Percentiles rank a stretch among this genome's conserved stretches.
Evolutionary conservation across 2,797 vertebrate species (phyloP).

Genomic region (Silurus lanzhouensis): DNA sequence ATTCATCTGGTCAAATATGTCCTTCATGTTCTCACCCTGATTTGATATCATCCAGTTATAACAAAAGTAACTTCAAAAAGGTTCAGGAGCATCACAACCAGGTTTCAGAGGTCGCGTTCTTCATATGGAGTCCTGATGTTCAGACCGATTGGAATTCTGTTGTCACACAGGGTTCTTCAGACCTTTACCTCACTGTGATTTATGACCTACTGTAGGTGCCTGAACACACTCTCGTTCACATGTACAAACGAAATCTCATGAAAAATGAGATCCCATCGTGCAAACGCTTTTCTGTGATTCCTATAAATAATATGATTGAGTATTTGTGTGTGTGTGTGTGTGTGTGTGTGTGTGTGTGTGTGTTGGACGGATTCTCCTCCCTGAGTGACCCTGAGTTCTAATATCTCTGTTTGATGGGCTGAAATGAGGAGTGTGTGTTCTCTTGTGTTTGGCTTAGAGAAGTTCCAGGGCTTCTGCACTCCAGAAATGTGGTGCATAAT

Average conservation of each 20-base stretch:
- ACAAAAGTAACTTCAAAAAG: not conserved
- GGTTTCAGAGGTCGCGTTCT: not conserved
- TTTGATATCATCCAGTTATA: not conserved
- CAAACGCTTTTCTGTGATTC: not conserved
- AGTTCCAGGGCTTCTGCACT: not conserved
- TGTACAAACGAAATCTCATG: not conserved
- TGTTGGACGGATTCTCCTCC: not conserved
- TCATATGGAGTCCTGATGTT: constrained; percentile 4
- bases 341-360: not conserved
- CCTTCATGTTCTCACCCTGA: not conserved
- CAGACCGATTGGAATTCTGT: constrained; percentile 25
- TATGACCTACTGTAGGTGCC: not conserved
- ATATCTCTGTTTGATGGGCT: constrained; percentile 19
- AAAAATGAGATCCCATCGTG: too few relatives aligned
- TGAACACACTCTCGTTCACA: not conserved
- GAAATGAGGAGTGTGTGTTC: constrained; percentile 8
- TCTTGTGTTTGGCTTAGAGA: constrained; percentile 25
- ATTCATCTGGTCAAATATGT: not conserved
- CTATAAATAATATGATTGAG: not conserved
- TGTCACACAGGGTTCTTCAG: constrained; percentile 15
- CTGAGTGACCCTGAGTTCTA: constrained; percentile 24
- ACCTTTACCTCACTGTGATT: not conserved
- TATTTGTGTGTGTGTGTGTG: not conserved
- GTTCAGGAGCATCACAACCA: not conserved
- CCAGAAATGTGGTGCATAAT: constrained; percentile 8